phyloP scores from a whole-genome alignment of 1,140 invertebrate genomes.

The Acromyrmex echinatior region DNA sequence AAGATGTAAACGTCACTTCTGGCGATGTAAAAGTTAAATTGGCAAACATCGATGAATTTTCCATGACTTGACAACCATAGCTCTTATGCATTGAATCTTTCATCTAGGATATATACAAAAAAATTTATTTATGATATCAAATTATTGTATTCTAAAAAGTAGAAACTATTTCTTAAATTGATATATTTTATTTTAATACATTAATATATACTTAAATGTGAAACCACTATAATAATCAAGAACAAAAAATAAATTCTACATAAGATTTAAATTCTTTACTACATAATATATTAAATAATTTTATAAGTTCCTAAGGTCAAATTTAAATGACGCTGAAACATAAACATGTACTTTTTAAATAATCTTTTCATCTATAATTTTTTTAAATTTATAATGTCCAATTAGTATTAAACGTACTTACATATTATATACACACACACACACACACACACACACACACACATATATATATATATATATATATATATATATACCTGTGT shows the following conservation, averaged over 20 bases:
- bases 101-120: constrained; percentile 36
- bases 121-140: not conserved
- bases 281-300: too few species aligned
- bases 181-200: not conserved
- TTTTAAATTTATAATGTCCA: too few species aligned
- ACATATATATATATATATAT: too few species aligned
- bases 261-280: not conserved
- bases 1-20: constrained; percentile 16
- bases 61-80: constrained; percentile 71
- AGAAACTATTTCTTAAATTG: not conserved
- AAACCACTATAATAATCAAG: not conserved
- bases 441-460: too few species aligned
- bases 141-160: not conserved
- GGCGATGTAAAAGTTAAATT: constrained; percentile 50
- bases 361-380: too few species aligned
- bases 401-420: too few species aligned
- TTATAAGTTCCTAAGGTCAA: too few species aligned
- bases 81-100: constrained; percentile 70
- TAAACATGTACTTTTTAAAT: too few species aligned
- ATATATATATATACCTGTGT: too few species aligned
- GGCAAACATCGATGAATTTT: constrained; percentile 51
- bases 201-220: not conserved
- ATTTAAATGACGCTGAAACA: too few species aligned
- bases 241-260: not conserved
- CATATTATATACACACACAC: too few species aligned